Base-by-base conservation (phyloP, 2,797 vertebrate species). In the Chaetophractus vellerosus region DNA sequence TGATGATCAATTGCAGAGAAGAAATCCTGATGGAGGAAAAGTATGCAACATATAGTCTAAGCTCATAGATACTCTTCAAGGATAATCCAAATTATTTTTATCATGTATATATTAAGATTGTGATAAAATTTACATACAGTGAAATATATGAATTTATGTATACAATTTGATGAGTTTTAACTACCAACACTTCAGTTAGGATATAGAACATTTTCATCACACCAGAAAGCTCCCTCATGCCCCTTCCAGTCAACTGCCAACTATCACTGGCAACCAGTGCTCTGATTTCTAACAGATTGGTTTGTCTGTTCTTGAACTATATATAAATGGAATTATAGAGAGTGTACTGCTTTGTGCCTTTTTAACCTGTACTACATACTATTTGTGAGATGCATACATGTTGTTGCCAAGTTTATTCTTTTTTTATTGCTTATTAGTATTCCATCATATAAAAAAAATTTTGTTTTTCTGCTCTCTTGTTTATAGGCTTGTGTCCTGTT, bases 21-120 rank as follows among this genome's bases (percentile, higher is more conserved):
- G 95, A 90, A 89, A 69, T 74, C 91, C 28, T 21, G 36, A 48
- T 61, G 9, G 21, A 71, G 31, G 21, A 61, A 91, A 78, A 78
- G 57, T 68, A 8, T 64, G 57, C 36, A 83, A 57, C 21, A 91
- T 48, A 52, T 64, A 85, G 24, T 55, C 48, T 68, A 5, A 50
- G 26, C 9, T 52, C 26, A 79, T 26, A 45, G 12, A 89, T 24
- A 36, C 23, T 64, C 50, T 87, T 68, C 4, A 80, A 92, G 1
- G 74, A 48, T 66, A 71, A 82, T 31, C 75, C 26, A 31, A 59
- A 59, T 57, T 55, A 38, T 79, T 33, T n/a, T 64, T 52, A 33
- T 16, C 12, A 24, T n/a, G 68, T 28, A 14, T 55, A 24, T 38
- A 61, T 57, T 79, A 2, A 79, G 71, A n/a, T 59, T 55, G 8